phyloP scores from a whole-genome alignment of 2,888 invertebrate genomes.

The Melanophora roralis region DNA sequence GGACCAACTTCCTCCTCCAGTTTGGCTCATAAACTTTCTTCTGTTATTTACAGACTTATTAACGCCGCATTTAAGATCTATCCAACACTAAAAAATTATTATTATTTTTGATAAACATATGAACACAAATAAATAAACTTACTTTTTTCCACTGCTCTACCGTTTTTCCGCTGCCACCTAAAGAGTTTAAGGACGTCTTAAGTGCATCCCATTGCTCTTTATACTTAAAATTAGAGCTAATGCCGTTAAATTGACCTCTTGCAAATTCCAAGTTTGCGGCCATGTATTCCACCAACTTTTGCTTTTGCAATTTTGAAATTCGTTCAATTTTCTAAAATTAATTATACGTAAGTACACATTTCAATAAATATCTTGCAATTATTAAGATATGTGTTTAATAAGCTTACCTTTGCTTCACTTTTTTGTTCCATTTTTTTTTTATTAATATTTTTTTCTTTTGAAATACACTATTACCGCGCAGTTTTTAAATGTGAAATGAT shows the following conservation, averaged over 20 bases:
- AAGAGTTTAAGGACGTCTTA: not conserved
- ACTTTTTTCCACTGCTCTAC: not conserved
- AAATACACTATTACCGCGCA: not conserved
- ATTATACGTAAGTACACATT: not conserved
- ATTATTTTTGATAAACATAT: not conserved
- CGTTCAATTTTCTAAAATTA: not conserved
- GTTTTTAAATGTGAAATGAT: not conserved
- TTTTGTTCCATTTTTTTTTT: not conserved
- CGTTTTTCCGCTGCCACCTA: not conserved
- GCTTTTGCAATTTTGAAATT: not conserved
- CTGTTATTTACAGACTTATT: not conserved
- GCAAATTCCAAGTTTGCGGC: not conserved
- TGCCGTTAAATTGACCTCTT: not conserved
- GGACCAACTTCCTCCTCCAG: not conserved
- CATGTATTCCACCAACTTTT: not conserved
- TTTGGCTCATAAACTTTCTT: not conserved
- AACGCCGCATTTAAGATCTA: not conserved
- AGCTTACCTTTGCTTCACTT: not conserved
- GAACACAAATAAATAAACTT: not conserved
- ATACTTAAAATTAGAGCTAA: not conserved
- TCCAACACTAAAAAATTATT: conserved; percentile 5
- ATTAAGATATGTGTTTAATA: not conserved
- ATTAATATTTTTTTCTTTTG: not conserved
- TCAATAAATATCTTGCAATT: not conserved
- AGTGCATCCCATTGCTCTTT: not conserved